Evolutionary conservation across 1,140 invertebrate species (phyloP).

Genomic region (Artemia franciscana): DNA sequence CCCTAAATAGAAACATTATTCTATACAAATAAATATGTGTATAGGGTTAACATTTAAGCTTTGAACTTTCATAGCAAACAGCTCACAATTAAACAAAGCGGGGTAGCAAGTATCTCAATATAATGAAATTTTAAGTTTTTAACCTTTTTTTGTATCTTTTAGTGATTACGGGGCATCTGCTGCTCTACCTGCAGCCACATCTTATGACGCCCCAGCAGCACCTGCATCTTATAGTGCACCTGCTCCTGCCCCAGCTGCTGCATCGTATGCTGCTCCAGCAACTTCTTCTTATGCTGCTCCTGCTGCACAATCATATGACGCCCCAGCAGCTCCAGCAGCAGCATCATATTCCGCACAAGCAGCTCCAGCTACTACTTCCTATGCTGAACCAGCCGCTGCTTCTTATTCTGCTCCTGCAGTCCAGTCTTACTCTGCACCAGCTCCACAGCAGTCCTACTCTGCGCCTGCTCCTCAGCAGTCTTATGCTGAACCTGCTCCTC

Average conservation of each 20-base stretch:
- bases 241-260: not conserved
- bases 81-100: too few relatives aligned
- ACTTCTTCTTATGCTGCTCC: not conserved
- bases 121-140: too few relatives aligned
- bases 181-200: not conserved
- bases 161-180: too few relatives aligned
- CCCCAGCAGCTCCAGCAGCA: conserved; percentile 2
- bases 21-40: too few relatives aligned
- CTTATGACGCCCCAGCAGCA: conserved; percentile 3
- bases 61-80: too few relatives aligned
- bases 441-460: not conserved
- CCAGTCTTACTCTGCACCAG: conserved; percentile 1
- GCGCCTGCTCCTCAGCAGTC: not conserved
- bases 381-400: conserved; percentile 1
- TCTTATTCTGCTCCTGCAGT: conserved; percentile 3
- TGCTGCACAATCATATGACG: not conserved
- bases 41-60: too few relatives aligned
- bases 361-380: conserved; percentile 5
- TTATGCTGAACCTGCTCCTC: not conserved
- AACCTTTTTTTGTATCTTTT: too few relatives aligned
- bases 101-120: too few relatives aligned
- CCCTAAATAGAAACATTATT: too few relatives aligned
- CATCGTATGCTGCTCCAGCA: not conserved
- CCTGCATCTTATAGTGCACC: not conserved
- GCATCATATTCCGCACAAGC: too few relatives aligned